Percentiles rank a stretch among this genome's conserved stretches.
phyloP scores from a whole-genome alignment of 2,113 vertebrate genomes.

The Anolis carolinensis region DNA sequence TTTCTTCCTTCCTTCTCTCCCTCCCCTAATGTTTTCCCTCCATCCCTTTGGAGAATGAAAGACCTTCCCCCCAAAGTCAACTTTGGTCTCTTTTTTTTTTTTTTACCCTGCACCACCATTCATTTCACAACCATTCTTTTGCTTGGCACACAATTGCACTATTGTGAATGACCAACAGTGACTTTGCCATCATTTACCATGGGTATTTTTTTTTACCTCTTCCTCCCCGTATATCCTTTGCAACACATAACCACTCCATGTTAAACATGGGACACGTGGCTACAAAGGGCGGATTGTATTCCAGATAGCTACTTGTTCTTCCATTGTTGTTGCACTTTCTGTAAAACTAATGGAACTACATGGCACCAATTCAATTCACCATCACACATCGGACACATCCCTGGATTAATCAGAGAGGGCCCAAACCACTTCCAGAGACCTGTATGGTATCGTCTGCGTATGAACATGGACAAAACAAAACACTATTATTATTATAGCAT shows the following conservation, averaged over 20 bases:
- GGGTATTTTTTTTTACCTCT: too few species aligned
- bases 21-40: not conserved
- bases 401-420: slow-evolving; percentile 28
- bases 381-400: not conserved
- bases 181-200: too few species aligned
- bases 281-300: too few species aligned
- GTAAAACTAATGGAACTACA: too few species aligned
- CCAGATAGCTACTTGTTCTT: too few species aligned
- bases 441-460: not conserved
- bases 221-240: too few species aligned
- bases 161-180: not conserved
- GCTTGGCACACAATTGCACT: too few species aligned
- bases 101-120: not conserved
- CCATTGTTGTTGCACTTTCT: too few species aligned
- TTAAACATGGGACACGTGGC: too few species aligned
- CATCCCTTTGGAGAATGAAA: not conserved
- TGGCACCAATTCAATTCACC: not conserved
- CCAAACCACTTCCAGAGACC: not conserved
- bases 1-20: not conserved
- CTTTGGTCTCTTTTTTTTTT: not conserved
- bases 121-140: not conserved
- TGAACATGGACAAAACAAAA: not conserved
- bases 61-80: not conserved
- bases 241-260: not conserved
- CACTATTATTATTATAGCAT: too few species aligned